These are phyloP conservation scores for Poecilia latipinna DNA, from an alignment of 2,113 vertebrate genomes.

Conservation along the genomic window DNA sequence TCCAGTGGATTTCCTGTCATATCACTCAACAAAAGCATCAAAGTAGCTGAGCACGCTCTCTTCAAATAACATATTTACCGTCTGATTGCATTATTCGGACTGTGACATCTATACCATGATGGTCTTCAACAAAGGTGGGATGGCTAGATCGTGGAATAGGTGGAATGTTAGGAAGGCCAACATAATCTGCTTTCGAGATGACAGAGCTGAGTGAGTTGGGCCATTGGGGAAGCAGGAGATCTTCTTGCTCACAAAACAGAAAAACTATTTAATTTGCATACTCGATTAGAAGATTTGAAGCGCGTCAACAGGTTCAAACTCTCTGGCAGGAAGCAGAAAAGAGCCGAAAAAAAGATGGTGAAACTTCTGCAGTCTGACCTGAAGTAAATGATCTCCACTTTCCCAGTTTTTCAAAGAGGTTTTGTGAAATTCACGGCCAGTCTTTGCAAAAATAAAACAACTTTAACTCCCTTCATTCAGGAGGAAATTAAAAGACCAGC, in stretches of 20 bases:
- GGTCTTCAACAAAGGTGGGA: slow-evolving; percentile 2
- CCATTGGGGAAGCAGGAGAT: slow-evolving; percentile 65
- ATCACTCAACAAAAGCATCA: too few relatives aligned
- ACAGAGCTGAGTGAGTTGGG: slow-evolving; percentile 90
- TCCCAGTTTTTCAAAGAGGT: background rate
- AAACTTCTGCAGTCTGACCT: background rate
- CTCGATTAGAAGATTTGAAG: slow-evolving; percentile 64
- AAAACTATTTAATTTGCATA: slow-evolving; percentile 57
- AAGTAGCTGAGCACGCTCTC: background rate
- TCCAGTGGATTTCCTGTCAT: background rate
- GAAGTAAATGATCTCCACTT: background rate
- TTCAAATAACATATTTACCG: background rate
- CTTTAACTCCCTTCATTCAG: slow-evolving; percentile 42
- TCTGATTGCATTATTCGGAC: background rate
- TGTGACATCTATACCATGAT: background rate
- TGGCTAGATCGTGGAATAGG: slow-evolving; percentile 44
- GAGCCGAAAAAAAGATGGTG: slow-evolving; percentile 1
- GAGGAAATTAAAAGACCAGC: slow-evolving; percentile 59
- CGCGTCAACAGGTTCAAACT: slow-evolving; percentile 38
- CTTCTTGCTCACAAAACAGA: slow-evolving; percentile 20
- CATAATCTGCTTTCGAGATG: slow-evolving; percentile 94
- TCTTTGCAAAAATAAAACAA: slow-evolving; percentile 22
- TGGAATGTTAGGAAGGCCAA: slow-evolving; percentile 84
- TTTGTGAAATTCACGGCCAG: background rate
- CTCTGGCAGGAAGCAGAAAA: background rate